Percentiles rank a stretch among this genome's conserved stretches.
Conservation (phyloP, 1,140 invertebrate species). For the Trichogramma pretiosum region DNA sequence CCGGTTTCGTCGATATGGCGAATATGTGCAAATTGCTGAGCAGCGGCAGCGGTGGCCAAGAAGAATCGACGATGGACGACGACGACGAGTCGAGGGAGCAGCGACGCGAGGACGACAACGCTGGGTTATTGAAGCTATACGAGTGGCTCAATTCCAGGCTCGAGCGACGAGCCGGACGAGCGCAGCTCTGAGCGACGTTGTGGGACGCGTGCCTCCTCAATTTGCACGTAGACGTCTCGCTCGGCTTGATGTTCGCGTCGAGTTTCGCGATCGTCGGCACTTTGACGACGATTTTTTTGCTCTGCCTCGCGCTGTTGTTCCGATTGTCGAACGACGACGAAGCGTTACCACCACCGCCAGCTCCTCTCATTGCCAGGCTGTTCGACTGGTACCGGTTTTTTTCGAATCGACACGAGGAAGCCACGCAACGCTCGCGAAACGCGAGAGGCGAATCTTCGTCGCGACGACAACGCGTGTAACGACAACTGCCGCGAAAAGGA, state of each 20-base stretch:
- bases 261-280: neutral
- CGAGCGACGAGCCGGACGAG: too few relatives aligned
- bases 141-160: conserved; percentile 14
- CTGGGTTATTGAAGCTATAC: conserved; percentile 22
- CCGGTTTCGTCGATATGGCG: conserved; percentile 35
- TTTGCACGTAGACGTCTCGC: too few relatives aligned
- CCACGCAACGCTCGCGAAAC: neutral
- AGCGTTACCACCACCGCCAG: neutral
- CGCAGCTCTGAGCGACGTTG: too few relatives aligned
- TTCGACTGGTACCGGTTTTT: neutral
- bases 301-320: conserved; percentile 13
- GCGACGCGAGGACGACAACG: neutral
- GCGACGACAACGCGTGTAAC: too few relatives aligned
- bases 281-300: conserved; percentile 4
- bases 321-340: neutral
- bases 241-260: conserved; percentile 1
- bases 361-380: neutral
- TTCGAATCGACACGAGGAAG: too few relatives aligned
- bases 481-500: too few relatives aligned
- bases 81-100: conserved; percentile 20
- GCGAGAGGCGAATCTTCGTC: neutral
- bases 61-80: too few relatives aligned
- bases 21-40: conserved; percentile 39
- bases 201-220: too few relatives aligned
- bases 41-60: conserved; percentile 25